A percentile compares a stretch with the other conserved stretches of the same genome.
Evolutionary conservation across 1,140 invertebrate species (phyloP).

Genomic region (Branchinecta lynchi): DNA sequence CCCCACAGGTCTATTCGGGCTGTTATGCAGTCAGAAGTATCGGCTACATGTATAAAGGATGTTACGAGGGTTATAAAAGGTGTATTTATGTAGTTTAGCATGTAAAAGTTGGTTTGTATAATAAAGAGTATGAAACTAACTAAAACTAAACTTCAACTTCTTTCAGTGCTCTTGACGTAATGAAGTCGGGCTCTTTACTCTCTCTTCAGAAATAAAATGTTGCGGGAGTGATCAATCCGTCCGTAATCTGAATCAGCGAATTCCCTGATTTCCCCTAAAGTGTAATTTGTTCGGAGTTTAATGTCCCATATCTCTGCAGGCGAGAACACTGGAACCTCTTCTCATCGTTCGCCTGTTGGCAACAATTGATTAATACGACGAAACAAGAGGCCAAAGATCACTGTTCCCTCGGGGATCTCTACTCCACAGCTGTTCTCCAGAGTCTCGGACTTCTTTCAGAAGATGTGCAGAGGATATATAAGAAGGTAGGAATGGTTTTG

Average conservation of each 20-base stretch:
- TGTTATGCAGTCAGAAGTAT: no score
- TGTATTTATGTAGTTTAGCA: no score
- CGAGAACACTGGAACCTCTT: conserved; percentile 83
- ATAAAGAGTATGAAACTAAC: no score
- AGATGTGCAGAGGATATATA: conserved; percentile 75
- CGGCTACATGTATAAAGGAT: no score
- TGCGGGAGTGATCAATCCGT: no score
- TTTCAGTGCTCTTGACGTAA: no score
- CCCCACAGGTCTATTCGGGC: no score
- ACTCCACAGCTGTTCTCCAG: conserved; percentile 63
- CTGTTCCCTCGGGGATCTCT: conserved; percentile 69
- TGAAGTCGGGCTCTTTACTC: no score
- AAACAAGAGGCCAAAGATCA: conserved; percentile 74
- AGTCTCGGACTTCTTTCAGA: conserved; percentile 70
- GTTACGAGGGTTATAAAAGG: no score
- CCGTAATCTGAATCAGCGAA: conserved; percentile 7
- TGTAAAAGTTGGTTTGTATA: no score
- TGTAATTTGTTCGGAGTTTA: conserved; percentile 15
- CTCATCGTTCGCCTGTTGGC: conserved; percentile 79
- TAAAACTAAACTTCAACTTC: no score
- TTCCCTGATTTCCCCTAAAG: neutral
- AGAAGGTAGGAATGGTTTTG: conserved; percentile 39
- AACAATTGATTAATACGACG: conserved; percentile 71
- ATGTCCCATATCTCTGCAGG: conserved; percentile 38
- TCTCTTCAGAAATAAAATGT: no score